These are phyloP conservation scores for Ctenochaetus hawaiiensis DNA, from an alignment of 2,797 vertebrate species.

Conservation along the genomic window DNA sequence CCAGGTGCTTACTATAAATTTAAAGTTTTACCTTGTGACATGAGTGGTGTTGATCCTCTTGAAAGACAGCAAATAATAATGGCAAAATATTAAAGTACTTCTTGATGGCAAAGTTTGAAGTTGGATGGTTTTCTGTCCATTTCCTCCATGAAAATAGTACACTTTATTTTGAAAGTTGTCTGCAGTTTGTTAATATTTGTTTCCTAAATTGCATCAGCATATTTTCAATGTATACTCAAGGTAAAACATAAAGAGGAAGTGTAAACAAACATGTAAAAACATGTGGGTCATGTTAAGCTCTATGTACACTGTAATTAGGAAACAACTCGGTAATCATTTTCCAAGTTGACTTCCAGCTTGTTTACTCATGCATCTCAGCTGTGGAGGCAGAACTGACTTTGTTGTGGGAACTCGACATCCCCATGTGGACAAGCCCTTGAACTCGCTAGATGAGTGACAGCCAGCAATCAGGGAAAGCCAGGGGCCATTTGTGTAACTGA, in stretches of 20 bases:
- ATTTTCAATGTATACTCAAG: background rate
- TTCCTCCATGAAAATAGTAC: too few relatives aligned
- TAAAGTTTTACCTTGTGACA: too few relatives aligned
- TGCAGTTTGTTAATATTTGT: background rate
- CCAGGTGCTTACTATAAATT: too few relatives aligned
- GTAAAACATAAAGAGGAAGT: slow-evolving; percentile 29
- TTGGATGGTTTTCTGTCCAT: too few relatives aligned
- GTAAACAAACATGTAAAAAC: slow-evolving; percentile 44
- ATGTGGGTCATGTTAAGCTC: slow-evolving; percentile 31
- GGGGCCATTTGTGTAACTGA: slow-evolving; percentile 13
- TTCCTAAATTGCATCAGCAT: background rate
- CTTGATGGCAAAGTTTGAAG: too few relatives aligned
- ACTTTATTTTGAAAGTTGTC: too few relatives aligned
- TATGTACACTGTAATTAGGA: slow-evolving; percentile 61
- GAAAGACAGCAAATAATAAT: too few relatives aligned
- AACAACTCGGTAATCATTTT: slow-evolving; percentile 52
- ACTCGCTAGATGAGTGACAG: slow-evolving; percentile 66
- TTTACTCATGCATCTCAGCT: slow-evolving; percentile 49
- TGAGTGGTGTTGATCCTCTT: too few relatives aligned
- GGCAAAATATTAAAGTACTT: too few relatives aligned
- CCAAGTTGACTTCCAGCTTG: slow-evolving; percentile 47
- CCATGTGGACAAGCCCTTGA: slow-evolving; percentile 38
- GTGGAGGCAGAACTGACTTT: slow-evolving; percentile 47
- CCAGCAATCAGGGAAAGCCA: slow-evolving; percentile 63
- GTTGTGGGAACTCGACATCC: slow-evolving; percentile 56